Evolutionary conservation across 37 sponge, comb jelly and placozoan genomes (phyloP), one percentile per base, ranked within the genome.

Genomic region (Ephydatia muelleri): DNA sequence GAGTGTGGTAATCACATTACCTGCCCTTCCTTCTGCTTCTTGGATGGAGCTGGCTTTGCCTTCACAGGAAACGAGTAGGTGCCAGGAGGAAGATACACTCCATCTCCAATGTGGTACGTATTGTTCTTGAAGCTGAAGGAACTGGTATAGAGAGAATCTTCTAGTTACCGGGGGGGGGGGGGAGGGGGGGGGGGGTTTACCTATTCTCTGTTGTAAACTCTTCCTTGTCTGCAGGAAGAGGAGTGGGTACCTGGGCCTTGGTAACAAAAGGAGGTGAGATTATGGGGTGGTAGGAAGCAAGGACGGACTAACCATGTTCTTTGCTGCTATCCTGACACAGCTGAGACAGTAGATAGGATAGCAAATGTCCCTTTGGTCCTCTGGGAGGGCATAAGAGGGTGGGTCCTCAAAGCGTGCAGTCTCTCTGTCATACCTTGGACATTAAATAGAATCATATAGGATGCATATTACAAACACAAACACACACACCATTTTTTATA

Each of bases 321-420:
- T 43, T 3, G n/a, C 57, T 22, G 68, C 29, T 0, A 48, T 70
- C 31, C 87, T 40, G 25, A 39, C 23, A 66, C 91, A 91, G 69
- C 82, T 81, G 25, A 70, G 80, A 47, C 91, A 91, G 71, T 49
- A 48, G 2, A 12, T 3, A n/a, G 43, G 30, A 68, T 69, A 39
- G 70, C 23, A 16, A 35, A 26, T 70, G 65, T 78, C 68, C 12
- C 48, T 47, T 43, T 68, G 67, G 28, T 85, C 79, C 31, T 83
- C 83, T 25, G 68, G 69, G 57, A 39, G 35, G 30, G 82, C 82
- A 6, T 25, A n/a, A 57, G 57, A 4, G 3, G 89, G 95, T 1
- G 86, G 86, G 80, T 88, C 91, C 68, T 92, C 92, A 75, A 97
- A 97, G 33, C 97, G 75, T 31, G 92, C 95, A 32, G 27, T 40